phyloP scores from a whole-genome alignment of 2,888 invertebrate genomes.

The Miltochrista miniata region DNA sequence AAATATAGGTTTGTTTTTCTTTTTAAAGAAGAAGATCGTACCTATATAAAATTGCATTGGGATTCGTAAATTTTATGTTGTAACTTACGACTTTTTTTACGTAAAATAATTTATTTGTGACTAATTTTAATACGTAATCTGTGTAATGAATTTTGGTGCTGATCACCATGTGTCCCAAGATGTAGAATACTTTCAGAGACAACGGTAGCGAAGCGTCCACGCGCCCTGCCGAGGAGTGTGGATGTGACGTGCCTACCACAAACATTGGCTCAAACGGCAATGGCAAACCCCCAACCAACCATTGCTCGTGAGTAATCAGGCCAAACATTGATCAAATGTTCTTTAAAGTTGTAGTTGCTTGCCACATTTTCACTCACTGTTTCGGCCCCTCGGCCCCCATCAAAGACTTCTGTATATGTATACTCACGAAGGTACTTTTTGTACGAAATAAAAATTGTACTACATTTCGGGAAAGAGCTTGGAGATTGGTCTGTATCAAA shows the following conservation, averaged over 20 bases:
- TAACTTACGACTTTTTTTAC: too few relatives aligned
- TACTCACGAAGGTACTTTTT: too few relatives aligned
- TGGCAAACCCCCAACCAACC: slow-evolving; percentile 69
- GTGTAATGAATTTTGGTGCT: neutral
- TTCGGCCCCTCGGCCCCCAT: too few relatives aligned
- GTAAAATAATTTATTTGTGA: neutral
- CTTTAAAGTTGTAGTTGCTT: slow-evolving; percentile 5
- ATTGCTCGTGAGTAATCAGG: slow-evolving; percentile 76
- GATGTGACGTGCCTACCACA: slow-evolving; percentile 51
- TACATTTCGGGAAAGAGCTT: too few relatives aligned
- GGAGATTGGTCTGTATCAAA: too few relatives aligned
- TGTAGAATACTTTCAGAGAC: slow-evolving; percentile 69
- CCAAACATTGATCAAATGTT: slow-evolving; percentile 33
- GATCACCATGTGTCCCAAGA: slow-evolving; percentile 37
- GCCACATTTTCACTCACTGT: slow-evolving; percentile 8
- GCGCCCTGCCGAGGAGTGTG: slow-evolving; percentile 70
- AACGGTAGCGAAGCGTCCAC: slow-evolving; percentile 81
- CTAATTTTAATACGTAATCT: slow-evolving; percentile 10
- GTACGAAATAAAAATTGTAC: too few relatives aligned
- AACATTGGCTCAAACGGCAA: slow-evolving; percentile 55
- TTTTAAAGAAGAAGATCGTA: too few relatives aligned
- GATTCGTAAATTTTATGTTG: too few relatives aligned
- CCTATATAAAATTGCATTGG: too few relatives aligned
- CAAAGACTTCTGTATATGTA: too few relatives aligned
- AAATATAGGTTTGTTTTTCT: too few relatives aligned